Base-by-base conservation (phyloP, 1,140 invertebrate genomes). In the Drosophila ogumai region DNA sequence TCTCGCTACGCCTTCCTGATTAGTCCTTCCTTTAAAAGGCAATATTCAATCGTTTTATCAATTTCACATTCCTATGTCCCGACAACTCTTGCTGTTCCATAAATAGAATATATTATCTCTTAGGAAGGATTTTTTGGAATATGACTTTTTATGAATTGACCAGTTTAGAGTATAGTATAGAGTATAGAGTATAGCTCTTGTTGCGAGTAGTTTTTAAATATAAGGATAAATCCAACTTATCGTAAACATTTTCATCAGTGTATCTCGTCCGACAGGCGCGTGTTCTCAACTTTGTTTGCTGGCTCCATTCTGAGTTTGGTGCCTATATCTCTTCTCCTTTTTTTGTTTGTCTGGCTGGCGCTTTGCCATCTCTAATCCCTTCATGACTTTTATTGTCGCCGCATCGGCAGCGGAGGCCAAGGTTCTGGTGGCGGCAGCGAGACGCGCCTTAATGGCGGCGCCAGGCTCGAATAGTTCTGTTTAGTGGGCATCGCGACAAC, bases 381-480 rank as follows among this genome's bases (percentile, higher is more conserved):
- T 76, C 68, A 72, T 52, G 74, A 74, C 52, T 75, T 67, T 78
- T 82, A 73, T 78, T 77, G 65, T 82, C 75, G 79, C 59, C 60
- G 46, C 56, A 56, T 49, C 73, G 67, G 72, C 57, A 72, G 72
- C 77, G 68, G 76, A 81, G 84, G 76, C 84, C 81, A 88, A 79
- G 82, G 82, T 81, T 82, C 75, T 86, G 28, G 31, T 49, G 88
- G 79, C 88, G 88, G 74, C 88, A 80, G 41, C 50, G 72, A 78
- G 88, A 65, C 88, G 84, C 88, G 88, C 82, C 88, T 88, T 80
- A 52, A 64, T 91, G 88, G 80, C 78, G 78, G 52, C 81, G 75
- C 82, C 56, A 74, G 76, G 55, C 82, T 77, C 64, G 66, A 87
- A 87, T 82, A 79, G 79, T 86, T 87, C 34, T 71, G 63, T 72